Base-by-base conservation (phyloP, 1,140 invertebrate species). In the Pentalonia nigronervosa region DNA sequence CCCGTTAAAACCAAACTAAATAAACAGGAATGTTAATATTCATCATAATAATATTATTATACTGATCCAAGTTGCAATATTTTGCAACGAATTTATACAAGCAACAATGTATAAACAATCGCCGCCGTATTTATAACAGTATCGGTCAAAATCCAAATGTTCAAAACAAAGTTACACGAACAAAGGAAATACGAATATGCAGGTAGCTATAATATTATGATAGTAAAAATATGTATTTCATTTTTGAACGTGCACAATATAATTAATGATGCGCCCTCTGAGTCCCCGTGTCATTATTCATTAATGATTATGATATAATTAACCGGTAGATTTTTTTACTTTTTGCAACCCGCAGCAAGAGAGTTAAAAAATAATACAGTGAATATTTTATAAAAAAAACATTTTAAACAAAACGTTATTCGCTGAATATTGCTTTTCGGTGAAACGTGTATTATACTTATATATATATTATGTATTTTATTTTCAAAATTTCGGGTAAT, bases 361-460 rank as follows among this genome's bases (percentile, higher is more conserved):
- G 11, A 76, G 3, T 76, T n/a, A 17, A 76, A 76, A 76, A 67
- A 67, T 21, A n/a, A 67, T n/a, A n/a, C 30, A 83, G 34, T 41
- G 21, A 41, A 45, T 84, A 84, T 84, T 84, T 84, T 84, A 84
- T 41, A 41, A 84, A 84, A 47, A 84, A 84, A 25, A 84, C 4
- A 45, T 25, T 83, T 83, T 23, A 11, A 41, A 83, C 7, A 84
- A 84, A 84, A 9, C 11, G 23, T 25, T 25, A 41, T 84, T 25
- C 83, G 83, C 83, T 84, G 83, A 84, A 84, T 84, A 84, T 84
- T 25, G 83, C 41, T 84, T 36, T 84, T 41, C 23, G 41, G 83
- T 36, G 41, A 84, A 41, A 84, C 9, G 23, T n/a, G 14, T 34
- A 76, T 76, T 6, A n/a, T 76, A 76, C 60, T 76, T 76, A 9